phyloP scores from a whole-genome alignment of 2,888 invertebrate genomes.

The Adelognathus sp. region DNA sequence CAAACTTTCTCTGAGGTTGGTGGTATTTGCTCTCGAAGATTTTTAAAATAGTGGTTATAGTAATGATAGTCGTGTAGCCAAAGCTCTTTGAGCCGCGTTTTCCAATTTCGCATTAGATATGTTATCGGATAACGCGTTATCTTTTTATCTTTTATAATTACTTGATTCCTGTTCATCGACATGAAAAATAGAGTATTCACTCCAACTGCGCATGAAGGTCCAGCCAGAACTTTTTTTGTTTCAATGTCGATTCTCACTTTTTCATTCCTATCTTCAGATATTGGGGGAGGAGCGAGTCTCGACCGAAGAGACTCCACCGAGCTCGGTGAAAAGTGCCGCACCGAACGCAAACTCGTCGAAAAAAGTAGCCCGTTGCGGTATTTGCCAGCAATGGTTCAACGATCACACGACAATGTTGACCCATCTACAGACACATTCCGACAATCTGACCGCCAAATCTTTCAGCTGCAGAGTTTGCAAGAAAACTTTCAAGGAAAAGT shows the following conservation, averaged over 20 bases:
- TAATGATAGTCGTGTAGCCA: too few species aligned
- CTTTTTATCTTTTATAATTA: too few species aligned
- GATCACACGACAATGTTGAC: slow-evolving; percentile 75
- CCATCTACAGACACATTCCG: slow-evolving; percentile 74
- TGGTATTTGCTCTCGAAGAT: neutral
- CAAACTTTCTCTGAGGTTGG: slow-evolving; percentile 69
- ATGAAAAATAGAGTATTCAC: too few species aligned
- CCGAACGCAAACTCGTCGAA: slow-evolving; percentile 62
- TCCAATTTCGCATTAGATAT: too few species aligned
- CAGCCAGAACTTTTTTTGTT: too few species aligned
- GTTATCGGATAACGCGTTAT: too few species aligned
- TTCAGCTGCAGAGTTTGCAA: slow-evolving; percentile 71
- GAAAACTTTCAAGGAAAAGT: slow-evolving; percentile 75
- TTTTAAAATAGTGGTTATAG: too few species aligned
- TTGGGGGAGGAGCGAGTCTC: slow-evolving; percentile 63
- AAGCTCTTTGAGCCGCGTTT: too few species aligned
- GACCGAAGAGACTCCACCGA: slow-evolving; percentile 60
- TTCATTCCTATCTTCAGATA: slow-evolving; percentile 55
- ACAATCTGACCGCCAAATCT: slow-evolving; percentile 68
- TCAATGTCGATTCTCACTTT: neutral
- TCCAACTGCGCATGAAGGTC: too few species aligned
- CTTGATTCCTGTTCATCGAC: too few species aligned
- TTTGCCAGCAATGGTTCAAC: slow-evolving; percentile 73
- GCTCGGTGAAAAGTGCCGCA: slow-evolving; percentile 61
- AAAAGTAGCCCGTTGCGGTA: slow-evolving; percentile 73